Percentiles rank a stretch among this genome's conserved stretches.
These are phyloP conservation scores for Sisyra terminalis DNA, from an alignment of 2,888 invertebrate genomes.

Conservation along the genomic window DNA sequence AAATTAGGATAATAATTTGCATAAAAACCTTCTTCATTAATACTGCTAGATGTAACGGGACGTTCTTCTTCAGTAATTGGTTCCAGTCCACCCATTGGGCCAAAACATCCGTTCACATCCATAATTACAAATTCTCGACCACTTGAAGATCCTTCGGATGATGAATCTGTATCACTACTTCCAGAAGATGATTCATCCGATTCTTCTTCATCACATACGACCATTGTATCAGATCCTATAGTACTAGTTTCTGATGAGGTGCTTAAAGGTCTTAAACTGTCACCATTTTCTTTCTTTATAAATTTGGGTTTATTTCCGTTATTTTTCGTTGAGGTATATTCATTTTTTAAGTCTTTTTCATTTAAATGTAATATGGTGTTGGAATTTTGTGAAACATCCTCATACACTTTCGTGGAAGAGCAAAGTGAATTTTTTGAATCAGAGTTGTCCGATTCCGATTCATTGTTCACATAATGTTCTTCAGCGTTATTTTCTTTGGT, in stretches of 20 bases:
- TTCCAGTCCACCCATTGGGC: conserved; percentile 21
- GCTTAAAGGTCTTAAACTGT: conserved; percentile 1
- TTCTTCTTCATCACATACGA: conserved; percentile 15
- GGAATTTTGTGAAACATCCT: too few relatives aligned
- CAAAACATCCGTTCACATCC: conserved; percentile 14
- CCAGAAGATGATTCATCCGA: conserved; percentile 9
- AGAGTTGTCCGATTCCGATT: too few relatives aligned
- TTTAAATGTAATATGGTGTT: too few relatives aligned
- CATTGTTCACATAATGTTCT: too few relatives aligned
- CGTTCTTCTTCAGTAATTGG: conserved; percentile 27
- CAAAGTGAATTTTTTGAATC: too few relatives aligned
- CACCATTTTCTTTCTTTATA: not conserved
- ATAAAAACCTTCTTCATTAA: conserved; percentile 13
- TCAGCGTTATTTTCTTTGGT: too few relatives aligned
- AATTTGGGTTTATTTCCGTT: too few relatives aligned
- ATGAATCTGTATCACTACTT: not conserved
- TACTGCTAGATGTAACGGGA: conserved; percentile 18
- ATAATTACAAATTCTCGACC: conserved; percentile 6
- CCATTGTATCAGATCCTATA: conserved; percentile 9
- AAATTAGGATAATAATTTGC: too few relatives aligned
- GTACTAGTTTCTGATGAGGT: conserved; percentile 4
- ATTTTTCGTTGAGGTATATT: too few relatives aligned
- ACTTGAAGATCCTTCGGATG: conserved; percentile 7
- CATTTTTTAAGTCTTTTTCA: too few relatives aligned
- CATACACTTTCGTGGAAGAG: too few relatives aligned